phyloP scores from a whole-genome alignment of 2,113 vertebrate species.

The Passerina amoena region DNA sequence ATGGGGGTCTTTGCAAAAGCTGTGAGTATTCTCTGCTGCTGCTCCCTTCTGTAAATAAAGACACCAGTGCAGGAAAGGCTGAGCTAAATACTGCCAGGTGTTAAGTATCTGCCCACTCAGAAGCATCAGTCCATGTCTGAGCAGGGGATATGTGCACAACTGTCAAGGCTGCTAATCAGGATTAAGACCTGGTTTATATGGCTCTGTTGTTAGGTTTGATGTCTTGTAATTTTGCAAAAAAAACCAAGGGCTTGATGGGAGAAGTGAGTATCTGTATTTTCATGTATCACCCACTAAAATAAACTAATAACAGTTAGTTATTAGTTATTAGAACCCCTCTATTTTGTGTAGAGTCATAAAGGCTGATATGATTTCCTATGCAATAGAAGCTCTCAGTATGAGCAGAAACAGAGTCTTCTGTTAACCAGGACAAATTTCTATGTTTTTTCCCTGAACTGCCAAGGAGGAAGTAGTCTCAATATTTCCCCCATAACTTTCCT shows the following conservation, averaged over 20 bases:
- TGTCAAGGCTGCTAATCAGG: background rate
- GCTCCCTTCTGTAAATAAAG: background rate
- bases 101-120: background rate
- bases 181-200: background rate
- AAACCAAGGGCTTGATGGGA: background rate
- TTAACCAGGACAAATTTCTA: background rate
- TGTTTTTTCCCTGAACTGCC: background rate
- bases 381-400: background rate
- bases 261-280: background rate
- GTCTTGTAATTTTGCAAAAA: background rate
- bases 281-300: constrained; percentile 1
- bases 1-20: constrained; percentile 99
- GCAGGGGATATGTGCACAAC: background rate
- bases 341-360: background rate
- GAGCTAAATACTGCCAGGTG: background rate
- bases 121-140: background rate
- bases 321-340: background rate
- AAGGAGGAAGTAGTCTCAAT: background rate
- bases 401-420: background rate
- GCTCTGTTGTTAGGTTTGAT: background rate
- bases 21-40: constrained; percentile 81
- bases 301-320: background rate
- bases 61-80: background rate
- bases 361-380: background rate
- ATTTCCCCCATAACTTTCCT: background rate